A percentile compares a stretch with the other conserved stretches of the same genome.
These are phyloP conservation scores for Cataglyphis rosenhaueri DNA, from an alignment of 2,888 invertebrate genomes.

Conservation along the genomic window DNA sequence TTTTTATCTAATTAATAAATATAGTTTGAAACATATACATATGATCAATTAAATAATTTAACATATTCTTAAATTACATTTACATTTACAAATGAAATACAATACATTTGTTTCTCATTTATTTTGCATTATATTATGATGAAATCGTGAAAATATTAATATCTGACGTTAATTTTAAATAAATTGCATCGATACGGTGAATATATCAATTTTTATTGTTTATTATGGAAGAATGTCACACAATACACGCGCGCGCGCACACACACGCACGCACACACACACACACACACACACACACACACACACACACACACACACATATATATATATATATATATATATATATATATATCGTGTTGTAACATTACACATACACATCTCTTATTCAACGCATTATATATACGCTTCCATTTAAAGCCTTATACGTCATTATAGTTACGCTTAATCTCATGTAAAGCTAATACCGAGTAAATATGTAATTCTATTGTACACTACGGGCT, in stretches of 20 bases:
- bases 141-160: neutral
- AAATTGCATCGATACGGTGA: constrained; percentile 3
- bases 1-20: constrained; percentile 32
- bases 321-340: constrained; percentile 6
- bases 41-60: constrained; percentile 13
- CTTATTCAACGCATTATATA: constrained; percentile 56
- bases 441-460: constrained; percentile 72
- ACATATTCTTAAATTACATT: neutral
- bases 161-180: constrained; percentile 15
- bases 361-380: too few relatives aligned
- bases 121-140: neutral
- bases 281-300: neutral
- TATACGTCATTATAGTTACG: constrained; percentile 76
- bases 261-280: neutral
- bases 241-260: neutral
- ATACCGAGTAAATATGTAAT: constrained; percentile 71
- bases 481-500: constrained; percentile 57
- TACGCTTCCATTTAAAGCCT: constrained; percentile 83
- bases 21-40: constrained; percentile 6
- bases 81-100: too few relatives aligned
- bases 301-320: neutral
- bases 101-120: neutral
- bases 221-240: constrained; percentile 14
- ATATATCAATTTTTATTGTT: constrained; percentile 35
- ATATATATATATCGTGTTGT: too few relatives aligned